Conservation (phyloP, 2,797 vertebrate species). For the Melanotaenia maccullochi region DNA sequence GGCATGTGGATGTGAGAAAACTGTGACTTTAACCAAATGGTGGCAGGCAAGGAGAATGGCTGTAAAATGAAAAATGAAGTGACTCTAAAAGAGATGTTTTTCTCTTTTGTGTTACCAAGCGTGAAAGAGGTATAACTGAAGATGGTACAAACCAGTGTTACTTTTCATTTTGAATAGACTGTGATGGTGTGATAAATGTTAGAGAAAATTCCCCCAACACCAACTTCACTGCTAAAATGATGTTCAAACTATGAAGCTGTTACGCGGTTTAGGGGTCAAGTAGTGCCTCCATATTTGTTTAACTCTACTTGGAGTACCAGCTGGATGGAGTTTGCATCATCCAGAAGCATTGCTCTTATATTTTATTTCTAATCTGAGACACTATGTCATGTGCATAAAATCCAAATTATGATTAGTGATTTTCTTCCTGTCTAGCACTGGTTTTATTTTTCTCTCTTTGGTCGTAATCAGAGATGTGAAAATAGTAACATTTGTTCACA, state of each 20-base stretch:
- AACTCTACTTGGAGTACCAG: constrained; percentile 3
- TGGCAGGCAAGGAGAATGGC: constrained; percentile 7
- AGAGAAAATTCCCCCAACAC: constrained; percentile 31
- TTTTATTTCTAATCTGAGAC: constrained; percentile 17
- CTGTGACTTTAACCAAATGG: constrained; percentile 10
- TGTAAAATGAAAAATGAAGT: constrained; percentile 45
- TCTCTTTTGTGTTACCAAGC: constrained; percentile 22
- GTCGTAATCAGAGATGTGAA: no score
- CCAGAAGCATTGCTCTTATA: constrained; percentile 3
- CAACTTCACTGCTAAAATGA: constrained; percentile 35
- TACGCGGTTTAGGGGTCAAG: constrained; percentile 11
- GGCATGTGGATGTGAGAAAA: constrained; percentile 12
- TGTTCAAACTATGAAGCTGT: constrained; percentile 34
- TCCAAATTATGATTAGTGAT: background rate
- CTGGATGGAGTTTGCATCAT: constrained; percentile 23
- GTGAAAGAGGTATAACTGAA: no score
- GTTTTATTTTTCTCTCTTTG: background rate
- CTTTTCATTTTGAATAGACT: constrained; percentile 43
- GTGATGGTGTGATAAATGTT: constrained; percentile 29
- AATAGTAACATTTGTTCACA: no score
- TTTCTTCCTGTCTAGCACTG: background rate
- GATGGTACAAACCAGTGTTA: constrained; percentile 32
- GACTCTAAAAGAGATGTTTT: constrained; percentile 45
- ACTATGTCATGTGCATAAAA: background rate
- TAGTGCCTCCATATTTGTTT: constrained; percentile 29